Percentiles rank a stretch among this genome's conserved stretches.
phyloP scores from a whole-genome alignment of 2,888 invertebrate genomes.

The Chymomyza amoena region DNA sequence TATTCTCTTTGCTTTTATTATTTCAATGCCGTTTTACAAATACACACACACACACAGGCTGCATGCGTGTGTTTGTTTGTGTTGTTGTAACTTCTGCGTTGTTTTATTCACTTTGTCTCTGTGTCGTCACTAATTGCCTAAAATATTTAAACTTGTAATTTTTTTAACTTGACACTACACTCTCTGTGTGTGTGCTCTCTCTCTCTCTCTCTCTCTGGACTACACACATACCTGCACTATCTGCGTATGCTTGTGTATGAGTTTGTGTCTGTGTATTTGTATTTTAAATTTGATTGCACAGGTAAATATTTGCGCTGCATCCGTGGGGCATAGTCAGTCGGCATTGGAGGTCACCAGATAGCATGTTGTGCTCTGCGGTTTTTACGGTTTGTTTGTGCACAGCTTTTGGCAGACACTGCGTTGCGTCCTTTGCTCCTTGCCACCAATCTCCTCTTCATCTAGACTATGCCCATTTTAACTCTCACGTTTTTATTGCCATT shows the following conservation, averaged over 20 bases:
- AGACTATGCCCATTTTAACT: background rate
- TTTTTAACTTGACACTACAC: slow-evolving; percentile 14
- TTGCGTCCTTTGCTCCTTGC: background rate
- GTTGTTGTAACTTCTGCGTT: background rate
- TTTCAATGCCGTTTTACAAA: too few relatives aligned
- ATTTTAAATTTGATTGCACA: slow-evolving; percentile 65
- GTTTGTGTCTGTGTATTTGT: slow-evolving; percentile 34
- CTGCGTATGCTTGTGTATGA: background rate
- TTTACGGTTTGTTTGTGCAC: slow-evolving; percentile 63
- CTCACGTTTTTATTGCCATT: slow-evolving; percentile 48
- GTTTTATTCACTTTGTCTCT: background rate
- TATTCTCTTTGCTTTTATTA: too few relatives aligned
- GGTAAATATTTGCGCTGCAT: slow-evolving; percentile 55
- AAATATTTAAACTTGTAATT: slow-evolving; percentile 67
- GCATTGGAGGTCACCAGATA: background rate
- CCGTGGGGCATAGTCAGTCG: background rate
- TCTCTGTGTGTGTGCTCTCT: slow-evolving; percentile 21
- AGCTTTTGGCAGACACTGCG: slow-evolving; percentile 5
- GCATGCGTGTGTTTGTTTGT: background rate
- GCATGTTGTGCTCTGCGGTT: slow-evolving; percentile 53
- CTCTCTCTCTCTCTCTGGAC: slow-evolving; percentile 1
- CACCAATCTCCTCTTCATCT: background rate
- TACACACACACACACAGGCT: too few relatives aligned
- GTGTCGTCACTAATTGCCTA: slow-evolving; percentile 58
- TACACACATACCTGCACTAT: slow-evolving; percentile 6